Percentiles rank a stretch among this genome's conserved stretches.
phyloP scores from a whole-genome alignment of 2,797 vertebrate species.

The Acanthornis magna region DNA sequence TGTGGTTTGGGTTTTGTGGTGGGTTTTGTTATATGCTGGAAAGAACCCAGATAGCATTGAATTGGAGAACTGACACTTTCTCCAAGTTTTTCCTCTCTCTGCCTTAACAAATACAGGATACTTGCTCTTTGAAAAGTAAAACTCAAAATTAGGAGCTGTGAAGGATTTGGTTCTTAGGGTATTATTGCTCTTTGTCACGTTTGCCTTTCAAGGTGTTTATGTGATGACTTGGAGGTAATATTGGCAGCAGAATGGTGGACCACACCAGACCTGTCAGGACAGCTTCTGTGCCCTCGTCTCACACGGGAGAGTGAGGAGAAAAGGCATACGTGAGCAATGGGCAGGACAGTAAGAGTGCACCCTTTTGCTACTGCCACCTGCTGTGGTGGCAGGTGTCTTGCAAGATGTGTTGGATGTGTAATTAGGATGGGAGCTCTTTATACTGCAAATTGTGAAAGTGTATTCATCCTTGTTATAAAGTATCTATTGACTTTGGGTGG shows the following conservation, averaged over 20 bases:
- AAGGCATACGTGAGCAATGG: not conserved
- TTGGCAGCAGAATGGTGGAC: no score
- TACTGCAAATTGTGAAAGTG: not conserved
- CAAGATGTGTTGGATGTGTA: not conserved
- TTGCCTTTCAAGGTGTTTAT: not conserved
- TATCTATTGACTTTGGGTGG: not conserved
- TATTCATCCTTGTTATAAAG: not conserved
- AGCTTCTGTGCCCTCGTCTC: not conserved
- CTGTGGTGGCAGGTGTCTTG: not conserved
- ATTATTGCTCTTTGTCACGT: not conserved
- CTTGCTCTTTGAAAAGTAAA: not conserved
- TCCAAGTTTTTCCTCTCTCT: not conserved
- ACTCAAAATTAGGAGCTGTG: rapidly evolving
- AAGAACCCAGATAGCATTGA: not conserved
- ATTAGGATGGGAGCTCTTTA: not conserved
- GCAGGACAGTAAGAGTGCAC: no score
- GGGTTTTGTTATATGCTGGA: not conserved
- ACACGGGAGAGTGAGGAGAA: rapidly evolving
- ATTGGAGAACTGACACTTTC: not conserved
- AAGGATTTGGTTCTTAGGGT: not conserved
- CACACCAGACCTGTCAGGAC: not conserved
- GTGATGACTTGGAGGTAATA: not conserved
- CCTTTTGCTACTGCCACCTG: not conserved
- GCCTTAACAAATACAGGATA: not conserved
- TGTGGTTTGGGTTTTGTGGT: not conserved